A percentile compares a stretch with the other conserved stretches of the same genome.
Evolutionary conservation across 2,797 vertebrate genomes (phyloP).

Genomic region (Manis pentadactyla): DNA sequence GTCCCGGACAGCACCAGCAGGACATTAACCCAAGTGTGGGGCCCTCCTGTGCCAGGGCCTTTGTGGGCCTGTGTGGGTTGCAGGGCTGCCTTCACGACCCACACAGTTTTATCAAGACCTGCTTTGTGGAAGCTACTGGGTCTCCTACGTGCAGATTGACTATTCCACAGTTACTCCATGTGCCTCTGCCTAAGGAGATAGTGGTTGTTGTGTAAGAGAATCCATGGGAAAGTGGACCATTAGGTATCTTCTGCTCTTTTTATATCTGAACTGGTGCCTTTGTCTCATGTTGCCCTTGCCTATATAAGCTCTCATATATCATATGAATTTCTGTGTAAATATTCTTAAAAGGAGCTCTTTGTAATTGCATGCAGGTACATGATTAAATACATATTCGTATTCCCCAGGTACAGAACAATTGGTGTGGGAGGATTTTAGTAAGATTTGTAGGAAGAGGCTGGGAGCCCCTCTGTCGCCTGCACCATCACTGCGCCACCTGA

Average conservation of each 20-base stretch:
- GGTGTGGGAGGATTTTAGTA: constrained; percentile 50
- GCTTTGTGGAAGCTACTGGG: background rate
- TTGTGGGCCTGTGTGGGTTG: background rate
- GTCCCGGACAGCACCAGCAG: background rate
- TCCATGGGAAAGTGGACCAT: constrained; percentile 10
- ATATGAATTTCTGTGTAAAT: constrained; percentile 31
- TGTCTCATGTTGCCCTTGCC: background rate
- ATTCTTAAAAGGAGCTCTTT: constrained; percentile 68
- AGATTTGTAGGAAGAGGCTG: constrained; percentile 13
- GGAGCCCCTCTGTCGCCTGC: background rate
- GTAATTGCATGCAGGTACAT: background rate
- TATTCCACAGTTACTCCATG: background rate
- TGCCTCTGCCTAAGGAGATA: background rate
- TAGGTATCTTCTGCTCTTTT: background rate
- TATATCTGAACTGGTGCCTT: constrained; percentile 6
- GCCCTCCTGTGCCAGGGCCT: background rate
- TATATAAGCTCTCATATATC: constrained; percentile 11
- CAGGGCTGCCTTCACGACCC: background rate
- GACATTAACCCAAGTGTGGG: background rate
- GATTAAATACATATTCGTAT: constrained; percentile 16
- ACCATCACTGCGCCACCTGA: background rate
- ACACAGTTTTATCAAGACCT: background rate
- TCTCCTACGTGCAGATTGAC: background rate
- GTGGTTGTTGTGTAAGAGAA: constrained; percentile 58
- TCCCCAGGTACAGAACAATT: constrained; percentile 2